Evolutionary conservation across 2,797 vertebrate genomes (phyloP), one percentile per base, ranked within the genome.

Genomic region (Adelosebastes latens): DNA sequence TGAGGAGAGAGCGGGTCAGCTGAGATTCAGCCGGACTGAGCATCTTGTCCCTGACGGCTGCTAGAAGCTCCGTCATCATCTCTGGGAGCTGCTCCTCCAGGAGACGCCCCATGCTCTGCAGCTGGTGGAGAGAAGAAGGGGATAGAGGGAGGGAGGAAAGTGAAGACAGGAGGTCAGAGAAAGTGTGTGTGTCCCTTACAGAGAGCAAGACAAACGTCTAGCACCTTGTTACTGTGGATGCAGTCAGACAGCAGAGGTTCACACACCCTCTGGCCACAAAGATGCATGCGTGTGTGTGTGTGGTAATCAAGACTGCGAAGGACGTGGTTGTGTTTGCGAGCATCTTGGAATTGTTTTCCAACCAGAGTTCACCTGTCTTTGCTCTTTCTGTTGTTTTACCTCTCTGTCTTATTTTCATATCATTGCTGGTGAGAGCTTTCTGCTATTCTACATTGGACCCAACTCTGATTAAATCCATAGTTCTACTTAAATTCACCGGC

Each of bases 51-150:
- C 98, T 96, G 1, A 97, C 96, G 0, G 96, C 94, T 0, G 97
- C 98, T 77, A 99, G 91, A 74, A 99, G 97, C 94, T 99, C 98
- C 0, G 95, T 97, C 98, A 99, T 99, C 98, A 99, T 98, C 94
- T 99, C 97, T 0, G 98, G 98, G 89, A 99, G 95, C 96, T 99
- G 98, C 88, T 99, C 98, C 90, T 99, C 98, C 91, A 99, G 95
- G 81, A 99, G 96, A 56, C 96, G 96, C 56, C 98, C 98, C 0
- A 97, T 96, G 90, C 98, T 99, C 93, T 99, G 98, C 92, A 99
- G 93, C 98, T 99, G 96, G 53, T 60, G 56, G 31, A 75, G 67
- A 72, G 63, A 59, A 39, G 22, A 8, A 14, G 39, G 39, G 32
- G 32, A 58, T 2, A 14, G 49, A 32, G 58, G 63, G 77, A 14